phyloP scores from a whole-genome alignment of 2,797 vertebrate species.

The Arctocebus calabarensis region DNA sequence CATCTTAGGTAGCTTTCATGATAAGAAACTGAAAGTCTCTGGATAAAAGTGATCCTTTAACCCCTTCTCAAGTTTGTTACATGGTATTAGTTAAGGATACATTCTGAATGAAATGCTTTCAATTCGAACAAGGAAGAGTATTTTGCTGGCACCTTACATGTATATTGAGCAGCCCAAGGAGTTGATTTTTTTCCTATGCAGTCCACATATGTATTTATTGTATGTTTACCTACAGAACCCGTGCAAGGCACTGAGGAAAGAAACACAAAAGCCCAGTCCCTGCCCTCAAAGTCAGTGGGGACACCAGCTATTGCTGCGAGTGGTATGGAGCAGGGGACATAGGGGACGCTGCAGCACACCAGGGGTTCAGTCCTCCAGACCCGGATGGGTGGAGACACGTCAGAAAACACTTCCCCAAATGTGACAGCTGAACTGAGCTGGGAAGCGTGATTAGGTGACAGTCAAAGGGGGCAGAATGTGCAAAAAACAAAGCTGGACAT shows the following conservation, averaged over 20 bases:
- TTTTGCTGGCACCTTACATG: background rate
- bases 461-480: background rate
- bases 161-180: background rate
- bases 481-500: fast-evolving
- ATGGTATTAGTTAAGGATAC: background rate
- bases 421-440: background rate
- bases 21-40: background rate
- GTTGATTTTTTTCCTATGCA: background rate
- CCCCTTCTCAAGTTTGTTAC: background rate
- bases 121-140: background rate
- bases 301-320: fast-evolving
- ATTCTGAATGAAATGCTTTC: background rate
- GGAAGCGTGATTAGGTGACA: background rate
- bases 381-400: background rate
- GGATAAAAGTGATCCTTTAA: background rate
- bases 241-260: background rate
- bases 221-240: background rate
- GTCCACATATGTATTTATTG: background rate
- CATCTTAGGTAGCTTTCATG: background rate
- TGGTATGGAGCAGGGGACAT: background rate
- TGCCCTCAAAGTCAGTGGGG: background rate
- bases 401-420: background rate
- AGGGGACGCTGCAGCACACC: fast-evolving
- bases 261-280: background rate
- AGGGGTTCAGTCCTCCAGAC: background rate